Base-by-base conservation (phyloP, 2,797 vertebrate genomes). In the Adrianichthys oophorus region DNA sequence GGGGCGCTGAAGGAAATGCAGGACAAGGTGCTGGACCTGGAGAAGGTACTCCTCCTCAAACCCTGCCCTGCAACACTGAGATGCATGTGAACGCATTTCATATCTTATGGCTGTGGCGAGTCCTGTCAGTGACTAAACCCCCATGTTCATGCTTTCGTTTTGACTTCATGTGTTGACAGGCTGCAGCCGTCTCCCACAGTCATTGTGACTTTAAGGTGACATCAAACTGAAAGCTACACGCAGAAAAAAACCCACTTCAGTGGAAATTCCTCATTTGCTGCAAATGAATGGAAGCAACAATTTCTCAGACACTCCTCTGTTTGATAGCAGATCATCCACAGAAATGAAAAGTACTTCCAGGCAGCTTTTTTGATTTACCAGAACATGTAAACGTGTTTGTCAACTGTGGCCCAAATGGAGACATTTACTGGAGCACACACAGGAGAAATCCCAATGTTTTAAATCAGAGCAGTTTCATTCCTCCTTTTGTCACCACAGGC, bases 1-100 rank as follows among this genome's bases (percentile, higher is more conserved):
- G 89, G 94, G 0, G 96, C 95, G 0, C 85, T 98, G 45, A 95
- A 95, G 69, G 95, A 97, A 82, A 96, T 98, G 95, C 96, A 98
- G 62, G 96, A 98, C 78, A 98, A 98, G 70, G 95, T 98, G 59
- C 91, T 98, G 0, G 95, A 97, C 76, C 90, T 98, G 87, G 96
- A 98, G 80, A 97, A 97, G 95, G 96, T 98, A 49, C 43, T 58
- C 7, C 13, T 10, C 49, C 41, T 17, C 7, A 5, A n/a, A 10
- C 44, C 2, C 24, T 26, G 24, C 24, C 19, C 19, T 21, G 6
- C 17, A 26, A 45, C n/a, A 3, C 6, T 7, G 23, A 75, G 41
- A n/a, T 8, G 14, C 4, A 5, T 65, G 41, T 32, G 21, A 65
- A 52, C 24, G 57, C 64, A 37, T 57, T 41, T 45, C 23, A 52